Evolutionary conservation across 2,113 vertebrate species (phyloP), one percentile per base, ranked within the genome.

Genomic region (Leptosomus discolor): DNA sequence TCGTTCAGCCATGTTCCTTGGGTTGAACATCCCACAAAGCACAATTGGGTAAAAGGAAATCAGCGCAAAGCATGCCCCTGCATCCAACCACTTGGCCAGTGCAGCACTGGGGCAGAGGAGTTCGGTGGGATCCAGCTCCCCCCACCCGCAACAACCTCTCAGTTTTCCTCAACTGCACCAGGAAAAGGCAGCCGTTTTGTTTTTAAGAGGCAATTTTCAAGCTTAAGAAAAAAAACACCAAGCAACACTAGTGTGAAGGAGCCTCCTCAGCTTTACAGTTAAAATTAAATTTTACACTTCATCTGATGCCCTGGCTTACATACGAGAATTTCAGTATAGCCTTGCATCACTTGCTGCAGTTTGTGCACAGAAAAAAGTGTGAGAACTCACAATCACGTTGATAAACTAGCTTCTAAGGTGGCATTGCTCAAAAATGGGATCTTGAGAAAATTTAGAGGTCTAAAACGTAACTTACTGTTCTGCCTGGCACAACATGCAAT

Each of bases 1-100:
- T 97, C 98, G 97, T 88, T 98, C 98, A n/a, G 97, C 90, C 98
- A 98, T 91, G 88, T 97, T 98, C 98, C 98, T 98, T 98, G 97
- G 96, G 97, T 98, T 97, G 98, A 98, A 98, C 95, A 98, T 97
- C 98, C 98, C 98, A 91, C 97, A 98, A 98, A 98, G 98, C 94
- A 98, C 76, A 98, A 98, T 97, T 94, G 98, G 97, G 97, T 98
- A 94, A 98, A 98, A 97, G 93, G 96, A 97, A 89, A 76, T 97
- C 96, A 97, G 65, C 0, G 50, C 57, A 79, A 97, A 88, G 63
- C 88, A 95, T 75, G 34, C 77, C 90, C 91, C 95, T 85, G 96
- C 93, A 97, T 94, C 97, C 85, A 94, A 53, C 58, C 81, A 20
- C 77, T 60, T n/a, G 70, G 61, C 57, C 85, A 54, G 37, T 8